Percentiles rank a stretch among this genome's conserved stretches.
These are phyloP conservation scores for Anticlea derivata DNA, from an alignment of 2,888 invertebrate species.

Conservation along the genomic window DNA sequence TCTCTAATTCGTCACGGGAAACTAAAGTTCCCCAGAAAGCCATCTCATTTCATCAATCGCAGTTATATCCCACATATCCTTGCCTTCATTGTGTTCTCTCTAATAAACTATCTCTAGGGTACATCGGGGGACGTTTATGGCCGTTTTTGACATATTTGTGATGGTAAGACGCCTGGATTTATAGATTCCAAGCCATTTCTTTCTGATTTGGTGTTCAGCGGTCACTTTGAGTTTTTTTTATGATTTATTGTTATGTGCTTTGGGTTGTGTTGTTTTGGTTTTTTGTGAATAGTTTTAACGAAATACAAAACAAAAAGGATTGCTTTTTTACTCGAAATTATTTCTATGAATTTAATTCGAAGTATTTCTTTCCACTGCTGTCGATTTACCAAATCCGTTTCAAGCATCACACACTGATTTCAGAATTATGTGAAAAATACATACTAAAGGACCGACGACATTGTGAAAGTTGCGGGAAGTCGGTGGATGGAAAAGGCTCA, in stretches of 20 bases:
- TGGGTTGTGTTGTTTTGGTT: slow-evolving; percentile 33
- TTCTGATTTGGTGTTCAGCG: slow-evolving; percentile 53
- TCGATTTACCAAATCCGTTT: too few species aligned
- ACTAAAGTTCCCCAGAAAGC: slow-evolving; percentile 18
- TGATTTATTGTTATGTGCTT: slow-evolving; percentile 60
- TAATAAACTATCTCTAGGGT: slow-evolving; percentile 73
- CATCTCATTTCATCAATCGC: slow-evolving; percentile 55
- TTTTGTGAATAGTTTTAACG: slow-evolving; percentile 9
- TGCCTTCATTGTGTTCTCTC: slow-evolving; percentile 62
- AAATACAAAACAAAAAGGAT: too few species aligned
- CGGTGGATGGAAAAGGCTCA: too few species aligned
- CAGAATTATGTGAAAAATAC: too few species aligned
- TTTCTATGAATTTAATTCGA: too few species aligned
- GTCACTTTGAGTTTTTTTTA: slow-evolving; percentile 60
- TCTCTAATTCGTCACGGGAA: slow-evolving; percentile 23
- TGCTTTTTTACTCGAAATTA: too few species aligned
- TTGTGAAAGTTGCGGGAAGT: too few species aligned
- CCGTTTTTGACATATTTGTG: slow-evolving; percentile 80
- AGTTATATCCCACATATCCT: slow-evolving; percentile 52
- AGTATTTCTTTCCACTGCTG: too few species aligned
- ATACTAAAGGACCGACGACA: too few species aligned
- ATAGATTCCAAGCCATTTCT: slow-evolving; percentile 74
- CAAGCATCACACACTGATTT: too few species aligned
- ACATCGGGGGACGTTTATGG: slow-evolving; percentile 68
- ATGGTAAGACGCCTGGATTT: slow-evolving; percentile 70